Evolutionary conservation across 35 echinoderm and acorn worm species (phyloP).

Genomic region (Ophioderma brevispina): DNA sequence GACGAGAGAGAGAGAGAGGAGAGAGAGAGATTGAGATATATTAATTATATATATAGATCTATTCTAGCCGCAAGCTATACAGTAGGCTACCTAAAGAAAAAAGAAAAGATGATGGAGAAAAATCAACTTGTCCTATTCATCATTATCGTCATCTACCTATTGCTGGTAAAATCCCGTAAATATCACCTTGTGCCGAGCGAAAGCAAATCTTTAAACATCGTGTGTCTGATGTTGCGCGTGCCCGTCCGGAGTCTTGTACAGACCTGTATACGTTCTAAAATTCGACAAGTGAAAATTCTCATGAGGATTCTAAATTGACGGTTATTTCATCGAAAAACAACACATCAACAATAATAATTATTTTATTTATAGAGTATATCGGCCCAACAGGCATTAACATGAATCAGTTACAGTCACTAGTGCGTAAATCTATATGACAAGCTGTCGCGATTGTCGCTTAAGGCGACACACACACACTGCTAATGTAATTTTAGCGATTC

Average conservation of each 20-base stretch:
- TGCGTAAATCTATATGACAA: not conserved
- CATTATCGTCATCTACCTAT: too few relatives aligned
- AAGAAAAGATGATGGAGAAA: too few relatives aligned
- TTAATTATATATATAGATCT: too few relatives aligned
- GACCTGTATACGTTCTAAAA: not conserved
- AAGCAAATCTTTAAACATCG: too few relatives aligned
- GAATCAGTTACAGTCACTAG: not conserved
- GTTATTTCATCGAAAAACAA: conserved; percentile 6
- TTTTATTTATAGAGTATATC: not conserved
- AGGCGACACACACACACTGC: not conserved
- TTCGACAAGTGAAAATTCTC: not conserved
- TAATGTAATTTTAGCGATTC: conserved; percentile 1
- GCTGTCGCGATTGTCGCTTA: conserved; percentile 8
- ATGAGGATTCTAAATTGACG: not conserved
- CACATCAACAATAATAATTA: conserved; percentile 10
- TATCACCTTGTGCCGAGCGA: too few relatives aligned
- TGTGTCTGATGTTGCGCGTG: too few relatives aligned
- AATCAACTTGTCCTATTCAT: too few relatives aligned
- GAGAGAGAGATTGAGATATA: too few relatives aligned
- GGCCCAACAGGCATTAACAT: conserved; percentile 2
- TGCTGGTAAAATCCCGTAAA: too few relatives aligned
- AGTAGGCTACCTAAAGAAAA: too few relatives aligned
- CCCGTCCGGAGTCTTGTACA: not conserved
- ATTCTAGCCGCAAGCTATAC: too few relatives aligned
- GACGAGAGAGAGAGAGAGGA: too few relatives aligned